Base-by-base conservation (phyloP, 2,797 vertebrate species). In the Rhabdomys pumilio region DNA sequence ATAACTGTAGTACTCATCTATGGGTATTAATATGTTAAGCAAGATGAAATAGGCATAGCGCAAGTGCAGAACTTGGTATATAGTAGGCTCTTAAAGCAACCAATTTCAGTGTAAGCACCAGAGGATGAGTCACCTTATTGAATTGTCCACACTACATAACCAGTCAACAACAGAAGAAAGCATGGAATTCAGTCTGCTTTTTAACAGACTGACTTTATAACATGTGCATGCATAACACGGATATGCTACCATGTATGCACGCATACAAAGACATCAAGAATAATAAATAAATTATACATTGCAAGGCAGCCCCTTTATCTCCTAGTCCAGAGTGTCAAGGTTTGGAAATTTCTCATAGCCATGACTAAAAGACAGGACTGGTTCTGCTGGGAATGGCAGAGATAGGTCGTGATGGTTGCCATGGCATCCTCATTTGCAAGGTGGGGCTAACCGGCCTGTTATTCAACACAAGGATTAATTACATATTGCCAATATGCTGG, bases 391-490 rank as follows among this genome's bases (percentile, higher is more conserved):
- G 69, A 31, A 75, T 44, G 67, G 65, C 8, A 75, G 44, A 31
- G 63, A 47, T 10, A n/a, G 53, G 81, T 90, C 69, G 57, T 83
- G 61, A 79, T n/a, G 93, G 85, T 92, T 73, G 47, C 19, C n/a
- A 73, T 34, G 57, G 92, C 24, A 38, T 61, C 63, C 83, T 91
- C 63, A 73, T 65, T 77, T 90, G 41, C n/a, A 91, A 92, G 82
- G 77, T 3, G 50, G 34, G 63, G 72, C 80, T 69, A 69, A 83
- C 20, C 26, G 82, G 86, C 31, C 12, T 57, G 9, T n/a, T 72
- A 11, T n/a, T 75, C 95, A 93, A 87, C 55, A 12, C 12, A 65
- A 80, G 34, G 55, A 92, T 77, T 87, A 88, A 82, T 92, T 90
- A 47, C 72, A 67, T 67, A 61, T 85, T 57, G 87, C 34, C 76